Evolutionary conservation across 2,888 invertebrate species (phyloP), one percentile per base, ranked within the genome.

Genomic region (Aproaerema taeniolella): DNA sequence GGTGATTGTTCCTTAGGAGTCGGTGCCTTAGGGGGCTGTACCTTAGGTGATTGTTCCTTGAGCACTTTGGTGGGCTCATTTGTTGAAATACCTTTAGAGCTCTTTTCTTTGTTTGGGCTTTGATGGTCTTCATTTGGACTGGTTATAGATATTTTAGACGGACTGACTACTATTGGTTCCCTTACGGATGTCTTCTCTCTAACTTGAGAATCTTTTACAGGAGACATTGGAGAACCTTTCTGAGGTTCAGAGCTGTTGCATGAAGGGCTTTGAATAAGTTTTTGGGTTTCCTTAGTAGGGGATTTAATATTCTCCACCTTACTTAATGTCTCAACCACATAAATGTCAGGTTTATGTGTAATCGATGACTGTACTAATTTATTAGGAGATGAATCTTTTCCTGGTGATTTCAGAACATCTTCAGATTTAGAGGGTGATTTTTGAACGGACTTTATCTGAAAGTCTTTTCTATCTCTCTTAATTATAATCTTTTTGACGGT

Each of bases 301-400:
- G 42, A 20, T 32, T 38, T 43, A 25, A 33, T 38, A 39, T 33
- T 37, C 39, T 48, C 59, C 49, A 24, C 20, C 42, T 58, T 61
- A 35, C 51, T 52, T 34, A 61, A 58, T 15, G 61, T 62, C n/a
- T n/a, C n/a, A 48, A 69, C 69, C 24, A 58, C 65, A 31, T 46
- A 46, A 45, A 55, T 58, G 25, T 56, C 45, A 28, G 52, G 46
- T 26, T 49, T 46, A 20, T 52, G 39, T 34, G 39, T 34, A 42
- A 32, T 14, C 38, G 50, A 40, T 37, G 51, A 26, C 30, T 45
- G 20, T 36, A 37, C 43, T 31, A 40, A 31, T 29, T 49, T 46
- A 29, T 31, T 44, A 45, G 34, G 20, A 24, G 38, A 33, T 16
- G 32, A 26, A 11, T 46, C 43, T 30, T 46, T 48, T 9, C 16